phyloP scores from a whole-genome alignment of 1,140 invertebrate genomes.

The Catajapyx aquilonaris region DNA sequence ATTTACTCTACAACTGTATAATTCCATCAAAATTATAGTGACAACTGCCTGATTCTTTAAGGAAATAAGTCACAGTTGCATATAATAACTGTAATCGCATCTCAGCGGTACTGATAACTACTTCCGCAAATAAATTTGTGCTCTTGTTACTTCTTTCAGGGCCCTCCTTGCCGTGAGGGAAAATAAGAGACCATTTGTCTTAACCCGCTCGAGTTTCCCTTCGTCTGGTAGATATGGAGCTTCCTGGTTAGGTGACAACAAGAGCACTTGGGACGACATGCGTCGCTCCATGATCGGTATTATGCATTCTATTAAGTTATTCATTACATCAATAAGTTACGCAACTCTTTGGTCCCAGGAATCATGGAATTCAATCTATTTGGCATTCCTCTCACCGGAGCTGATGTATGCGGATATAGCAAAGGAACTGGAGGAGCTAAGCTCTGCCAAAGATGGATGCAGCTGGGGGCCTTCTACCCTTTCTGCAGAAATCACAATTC shows the following conservation, averaged over 20 bases:
- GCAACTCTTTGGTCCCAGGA: constrained; percentile 27
- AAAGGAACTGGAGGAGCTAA: constrained; percentile 22
- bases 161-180: constrained; percentile 38
- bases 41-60: too few relatives aligned
- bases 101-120: not conserved
- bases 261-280: constrained; percentile 24
- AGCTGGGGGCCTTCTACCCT: constrained; percentile 26
- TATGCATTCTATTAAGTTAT: constrained; percentile 12
- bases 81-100: too few relatives aligned
- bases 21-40: constrained; percentile 1
- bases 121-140: too few relatives aligned
- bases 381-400: constrained; percentile 26
- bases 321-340: not conserved
- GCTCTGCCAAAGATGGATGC: constrained; percentile 28
- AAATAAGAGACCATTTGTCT: constrained; percentile 17
- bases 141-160: constrained; percentile 25
- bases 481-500: constrained; percentile 18
- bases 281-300: constrained; percentile 20
- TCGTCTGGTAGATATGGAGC: constrained; percentile 28
- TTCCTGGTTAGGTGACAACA: constrained; percentile 36
- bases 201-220: constrained; percentile 29
- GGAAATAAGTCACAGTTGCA: too few relatives aligned
- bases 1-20: not conserved
- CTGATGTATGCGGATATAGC: constrained; percentile 31
- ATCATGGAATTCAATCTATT: constrained; percentile 38